Percentiles rank a stretch among this genome's conserved stretches.
phyloP scores from a whole-genome alignment of 1,140 invertebrate species.

The Teleogryllus occipitalis region DNA sequence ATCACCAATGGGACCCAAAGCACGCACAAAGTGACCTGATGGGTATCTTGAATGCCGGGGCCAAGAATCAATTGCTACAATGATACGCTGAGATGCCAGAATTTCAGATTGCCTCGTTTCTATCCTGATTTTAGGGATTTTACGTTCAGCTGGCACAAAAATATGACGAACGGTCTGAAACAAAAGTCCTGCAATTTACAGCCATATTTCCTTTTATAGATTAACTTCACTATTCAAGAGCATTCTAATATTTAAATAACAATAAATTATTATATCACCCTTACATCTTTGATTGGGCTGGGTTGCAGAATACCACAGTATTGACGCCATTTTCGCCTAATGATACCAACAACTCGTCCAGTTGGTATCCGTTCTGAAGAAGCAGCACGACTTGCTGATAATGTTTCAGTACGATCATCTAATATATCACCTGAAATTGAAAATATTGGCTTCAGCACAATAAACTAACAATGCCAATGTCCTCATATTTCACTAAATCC shows the following conservation, averaged over 20 bases:
- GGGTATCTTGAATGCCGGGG: slow-evolving; percentile 74
- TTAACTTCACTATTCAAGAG: slow-evolving; percentile 7
- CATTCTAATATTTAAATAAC: slow-evolving; percentile 7
- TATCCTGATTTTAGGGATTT: slow-evolving; percentile 84
- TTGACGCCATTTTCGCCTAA: slow-evolving; percentile 91
- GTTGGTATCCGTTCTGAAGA: slow-evolving; percentile 57
- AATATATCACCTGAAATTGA: slow-evolving; percentile 40
- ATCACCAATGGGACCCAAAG: slow-evolving; percentile 74
- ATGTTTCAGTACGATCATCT: slow-evolving; percentile 53
- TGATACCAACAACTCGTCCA: slow-evolving; percentile 87
- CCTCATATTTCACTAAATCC: not conserved
- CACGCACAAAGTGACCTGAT: slow-evolving; percentile 80
- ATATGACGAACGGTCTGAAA: slow-evolving; percentile 64
- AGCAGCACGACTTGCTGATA: slow-evolving; percentile 33
- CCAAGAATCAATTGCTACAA: slow-evolving; percentile 91
- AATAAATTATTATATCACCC: slow-evolving; percentile 17
- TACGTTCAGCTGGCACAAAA: slow-evolving; percentile 82
- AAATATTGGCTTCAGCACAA: not conserved
- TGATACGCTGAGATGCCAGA: slow-evolving; percentile 74
- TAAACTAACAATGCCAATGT: not conserved
- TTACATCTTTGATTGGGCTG: slow-evolving; percentile 63
- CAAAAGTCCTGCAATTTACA: slow-evolving; percentile 19
- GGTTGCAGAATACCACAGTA: slow-evolving; percentile 91
- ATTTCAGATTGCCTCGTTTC: slow-evolving; percentile 81
- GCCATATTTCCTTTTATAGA: slow-evolving; percentile 1